Conservation (phyloP, 2,797 vertebrate species). For the Clarias pachynema region DNA sequence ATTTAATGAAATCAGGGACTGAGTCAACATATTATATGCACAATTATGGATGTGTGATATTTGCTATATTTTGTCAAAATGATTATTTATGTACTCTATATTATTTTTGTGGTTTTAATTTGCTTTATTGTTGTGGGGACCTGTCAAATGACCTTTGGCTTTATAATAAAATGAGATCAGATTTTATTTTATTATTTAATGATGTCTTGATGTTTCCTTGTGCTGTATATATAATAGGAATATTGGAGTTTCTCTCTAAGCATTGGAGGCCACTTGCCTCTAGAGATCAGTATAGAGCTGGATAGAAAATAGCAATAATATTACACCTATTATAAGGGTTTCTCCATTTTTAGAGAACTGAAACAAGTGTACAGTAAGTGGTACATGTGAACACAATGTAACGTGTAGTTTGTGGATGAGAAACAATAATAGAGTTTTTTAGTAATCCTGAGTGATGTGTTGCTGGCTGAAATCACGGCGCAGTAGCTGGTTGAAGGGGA, state of each 20-base stretch:
- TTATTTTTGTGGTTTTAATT: slow-evolving; percentile 46
- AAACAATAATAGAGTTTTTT: neutral
- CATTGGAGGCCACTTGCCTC: slow-evolving; percentile 19
- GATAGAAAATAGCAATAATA: neutral
- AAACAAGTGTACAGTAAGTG: neutral
- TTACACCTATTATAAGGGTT: too few relatives aligned
- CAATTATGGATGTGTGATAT: slow-evolving; percentile 40
- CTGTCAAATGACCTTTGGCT: slow-evolving; percentile 56
- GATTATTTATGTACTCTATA: slow-evolving; percentile 52
- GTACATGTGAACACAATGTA: neutral
- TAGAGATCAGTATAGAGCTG: slow-evolving; percentile 48
- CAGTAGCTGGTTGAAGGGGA: slow-evolving; percentile 99
- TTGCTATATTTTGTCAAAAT: slow-evolving; percentile 42
- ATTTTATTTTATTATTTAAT: slow-evolving; percentile 25
- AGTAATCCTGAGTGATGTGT: neutral
- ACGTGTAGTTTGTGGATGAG: neutral
- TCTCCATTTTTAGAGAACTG: slow-evolving; percentile 5
- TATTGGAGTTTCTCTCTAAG: neutral
- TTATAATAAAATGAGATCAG: slow-evolving; percentile 56
- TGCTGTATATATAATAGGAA: neutral
- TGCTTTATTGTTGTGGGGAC: slow-evolving; percentile 42
- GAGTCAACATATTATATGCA: slow-evolving; percentile 35
- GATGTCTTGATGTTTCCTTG: slow-evolving; percentile 24
- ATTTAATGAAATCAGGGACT: slow-evolving; percentile 56
- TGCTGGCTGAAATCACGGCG: slow-evolving; percentile 82